Conservation (phyloP, 2,113 vertebrate species). For the Tetraodon nigroviridis region DNA sequence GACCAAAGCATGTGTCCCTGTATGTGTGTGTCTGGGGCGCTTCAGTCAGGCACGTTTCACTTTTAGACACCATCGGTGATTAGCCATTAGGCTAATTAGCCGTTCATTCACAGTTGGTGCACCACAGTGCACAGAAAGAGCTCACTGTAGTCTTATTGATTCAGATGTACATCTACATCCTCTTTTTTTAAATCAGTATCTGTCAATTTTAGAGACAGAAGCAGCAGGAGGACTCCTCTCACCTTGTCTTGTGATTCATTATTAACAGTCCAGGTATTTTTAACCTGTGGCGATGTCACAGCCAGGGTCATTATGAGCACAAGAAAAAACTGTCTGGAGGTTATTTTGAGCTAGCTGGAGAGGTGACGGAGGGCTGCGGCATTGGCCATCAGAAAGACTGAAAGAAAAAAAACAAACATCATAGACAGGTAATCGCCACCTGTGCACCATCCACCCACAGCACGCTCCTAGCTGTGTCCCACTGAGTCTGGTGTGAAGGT, state of each 20-base stretch:
- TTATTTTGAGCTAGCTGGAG: no score
- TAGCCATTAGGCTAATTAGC: conserved; percentile 30
- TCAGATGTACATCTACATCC: conserved; percentile 16
- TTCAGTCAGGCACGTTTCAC: conserved; percentile 31
- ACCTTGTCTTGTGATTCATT: conserved; percentile 43
- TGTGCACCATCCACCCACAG: conserved; percentile 29
- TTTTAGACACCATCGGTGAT: conserved; percentile 39
- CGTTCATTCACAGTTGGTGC: conserved; percentile 37
- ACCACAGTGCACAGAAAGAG: conserved; percentile 12
- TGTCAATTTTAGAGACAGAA: conserved; percentile 15
- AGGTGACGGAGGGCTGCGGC: no score
- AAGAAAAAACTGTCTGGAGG: neutral
- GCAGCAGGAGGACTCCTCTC: conserved; percentile 1
- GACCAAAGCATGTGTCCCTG: conserved; percentile 9
- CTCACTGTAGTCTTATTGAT: conserved; percentile 18
- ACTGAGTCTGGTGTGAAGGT: conserved; percentile 33
- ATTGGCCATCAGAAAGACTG: no score
- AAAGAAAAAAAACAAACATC: no score
- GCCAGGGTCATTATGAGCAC: conserved; percentile 24
- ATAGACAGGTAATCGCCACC: no score
- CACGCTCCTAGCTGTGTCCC: conserved; percentile 48
- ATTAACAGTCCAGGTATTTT: conserved; percentile 66
- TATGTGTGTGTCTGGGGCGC: conserved; percentile 4
- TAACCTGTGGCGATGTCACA: conserved; percentile 41
- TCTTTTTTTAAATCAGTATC: neutral